Base-by-base conservation (phyloP, 2,888 invertebrate species). In the Dexiosoma caninum region DNA sequence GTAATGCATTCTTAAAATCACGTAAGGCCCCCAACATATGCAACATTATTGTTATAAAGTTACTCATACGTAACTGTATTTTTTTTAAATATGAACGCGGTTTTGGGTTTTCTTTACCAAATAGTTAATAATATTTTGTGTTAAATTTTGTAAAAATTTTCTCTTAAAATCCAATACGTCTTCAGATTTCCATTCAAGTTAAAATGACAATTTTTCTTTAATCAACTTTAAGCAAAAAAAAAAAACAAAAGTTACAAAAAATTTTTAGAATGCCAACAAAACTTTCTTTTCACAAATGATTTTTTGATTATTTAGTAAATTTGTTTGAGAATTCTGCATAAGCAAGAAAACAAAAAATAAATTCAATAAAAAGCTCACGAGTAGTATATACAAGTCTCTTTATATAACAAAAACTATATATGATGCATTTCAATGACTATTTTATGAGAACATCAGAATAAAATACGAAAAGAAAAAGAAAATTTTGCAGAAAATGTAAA, bases 381-480 rank as follows among this genome's bases (percentile, higher is more conserved):
- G n/a, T n/a, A 72, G 16, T 21, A 12, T 40, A 19, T 51, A 35
- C 7, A 67, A 60, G 51, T 67, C 19, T 57, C 14, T 6, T 27
- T 6, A 6, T 19, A 14, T 55, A 27, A 23, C 35, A 30, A 67
- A 19, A 19, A n/a, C 42, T 49, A 9, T 69, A 51, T 60, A 35
- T 77, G 76, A 57, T 81, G 80, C 76, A 76, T 76, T 67, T 66
- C 76, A 67, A 80, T 80, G 71, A 80, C 60, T 81, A 72, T 69
- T 81, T 81, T 51, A 81, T 77, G 77, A 81, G 67, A 72, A 72
- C 69, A 57, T 67, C 67, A 81, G 4, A 42, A 49, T 5, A 62
- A 57, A 51, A 53, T 49, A 37, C 10, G n/a, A n/a, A n/a, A n/a
- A n/a, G 21, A 14, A 30, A 27, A 62, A n/a, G 40, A 55, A 40